Conservation (phyloP, 2,797 vertebrate species). For the Typhlichthys eigenmanni region DNA sequence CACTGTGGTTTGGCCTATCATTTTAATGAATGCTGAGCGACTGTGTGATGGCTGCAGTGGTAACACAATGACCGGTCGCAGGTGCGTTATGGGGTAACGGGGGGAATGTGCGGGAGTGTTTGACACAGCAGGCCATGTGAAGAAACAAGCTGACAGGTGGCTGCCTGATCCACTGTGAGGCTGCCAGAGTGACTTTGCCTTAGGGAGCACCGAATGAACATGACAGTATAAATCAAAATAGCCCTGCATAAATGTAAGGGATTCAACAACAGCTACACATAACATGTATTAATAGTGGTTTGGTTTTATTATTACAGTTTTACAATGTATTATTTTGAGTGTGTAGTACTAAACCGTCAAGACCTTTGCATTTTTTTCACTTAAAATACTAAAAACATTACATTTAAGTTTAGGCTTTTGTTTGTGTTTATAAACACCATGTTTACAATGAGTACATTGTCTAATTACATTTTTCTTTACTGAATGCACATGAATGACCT, state of each 20-base stretch:
- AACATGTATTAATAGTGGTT: no score
- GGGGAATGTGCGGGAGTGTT: slow-evolving; percentile 61
- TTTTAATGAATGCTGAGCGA: slow-evolving; percentile 70
- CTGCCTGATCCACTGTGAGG: slow-evolving; percentile 55
- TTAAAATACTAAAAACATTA: no score
- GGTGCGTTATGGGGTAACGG: slow-evolving; percentile 60
- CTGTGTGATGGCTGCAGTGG: slow-evolving; percentile 70
- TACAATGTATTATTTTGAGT: no score
- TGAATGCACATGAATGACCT: slow-evolving; percentile 15
- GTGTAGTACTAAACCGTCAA: no score
- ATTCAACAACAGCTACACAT: no score
- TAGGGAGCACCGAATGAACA: slow-evolving; percentile 49
- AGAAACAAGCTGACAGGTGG: slow-evolving; percentile 74
- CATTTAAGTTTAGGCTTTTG: no score
- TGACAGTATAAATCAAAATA: slow-evolving; percentile 64
- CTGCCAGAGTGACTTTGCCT: slow-evolving; percentile 65
- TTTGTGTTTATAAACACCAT: no score
- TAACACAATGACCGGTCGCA: slow-evolving; percentile 61
- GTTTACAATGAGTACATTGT: no score
- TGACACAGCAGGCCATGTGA: slow-evolving; percentile 66
- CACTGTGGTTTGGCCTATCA: slow-evolving; percentile 56
- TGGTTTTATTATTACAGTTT: no score
- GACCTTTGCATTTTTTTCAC: no score
- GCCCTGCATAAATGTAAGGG: slow-evolving; percentile 39
- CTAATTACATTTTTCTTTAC: slow-evolving; percentile 4